Evolutionary conservation across 2,888 invertebrate species (phyloP), one percentile per base, ranked within the genome.

Genomic region (Megamerina dolium): DNA sequence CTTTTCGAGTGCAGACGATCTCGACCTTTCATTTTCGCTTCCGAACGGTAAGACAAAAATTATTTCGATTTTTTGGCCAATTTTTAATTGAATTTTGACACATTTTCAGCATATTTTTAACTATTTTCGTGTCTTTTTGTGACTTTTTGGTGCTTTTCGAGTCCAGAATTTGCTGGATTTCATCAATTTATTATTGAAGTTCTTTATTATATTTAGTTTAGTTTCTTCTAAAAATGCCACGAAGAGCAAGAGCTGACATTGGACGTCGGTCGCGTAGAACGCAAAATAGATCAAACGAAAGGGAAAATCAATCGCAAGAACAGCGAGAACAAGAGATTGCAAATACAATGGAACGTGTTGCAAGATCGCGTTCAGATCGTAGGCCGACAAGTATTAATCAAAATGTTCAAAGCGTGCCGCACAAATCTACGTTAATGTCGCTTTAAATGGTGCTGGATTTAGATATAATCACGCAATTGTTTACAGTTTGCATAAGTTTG

Each of bases 231-330:
- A 36, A 36, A 36, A 36, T 36, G 36, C 36, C 36, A 36, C 36
- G 36, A 36, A 36, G 36, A 36, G 36, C 36, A 36, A 36, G 23
- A 23, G 36, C 36, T 36, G 36, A 37, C 37, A 37, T 37, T 37
- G 37, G 26, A 26, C 26, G 37, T 37, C 37, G 37, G 13, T 37
- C 37, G 26, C 37, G 37, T 37, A 37, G 37, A 37, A 13, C 26
- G 37, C 37, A 37, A 37, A 37, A 37, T 26, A 37, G 37, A 37
- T 37, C 37, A 37, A 37, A 37, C 37, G 27, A 37, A 37, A 37
- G 37, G 37, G 37, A 37, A 37, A 37, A 37, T 37, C 37, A 37
- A 37, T 37, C 37, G 37, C 37, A 37, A 37, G 37, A 37, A 37
- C 37, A 37, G 37, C 37, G 37, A 37, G 37, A 37, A 37, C 37